These are phyloP conservation scores for Phytoseiulus persimilis DNA, from an alignment of 2,888 invertebrate species.

Conservation along the genomic window DNA sequence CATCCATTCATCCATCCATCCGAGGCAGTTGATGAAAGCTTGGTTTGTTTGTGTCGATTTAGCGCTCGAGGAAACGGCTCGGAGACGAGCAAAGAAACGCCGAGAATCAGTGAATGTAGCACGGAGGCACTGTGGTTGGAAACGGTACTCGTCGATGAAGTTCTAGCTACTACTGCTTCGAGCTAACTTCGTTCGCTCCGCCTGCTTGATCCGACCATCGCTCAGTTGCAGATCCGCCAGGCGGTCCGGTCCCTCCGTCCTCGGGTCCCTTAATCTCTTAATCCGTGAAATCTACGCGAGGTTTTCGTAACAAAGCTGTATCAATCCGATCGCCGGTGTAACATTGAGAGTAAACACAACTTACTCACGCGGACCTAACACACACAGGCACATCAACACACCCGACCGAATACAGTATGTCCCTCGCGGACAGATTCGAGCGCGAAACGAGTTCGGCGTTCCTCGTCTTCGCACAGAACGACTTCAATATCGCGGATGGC, in stretches of 20 bases:
- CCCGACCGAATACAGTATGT: not conserved
- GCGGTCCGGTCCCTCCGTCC: not conserved
- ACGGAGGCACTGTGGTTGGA: not conserved
- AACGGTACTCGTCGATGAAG: not conserved
- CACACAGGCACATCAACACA: not conserved
- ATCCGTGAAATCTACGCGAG: not conserved
- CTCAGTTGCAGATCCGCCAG: not conserved
- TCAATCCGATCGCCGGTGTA: not conserved
- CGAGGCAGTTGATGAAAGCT: not conserved
- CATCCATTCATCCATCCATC: not conserved
- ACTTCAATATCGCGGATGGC: too few species aligned
- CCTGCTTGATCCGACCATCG: not conserved
- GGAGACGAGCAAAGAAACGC: not conserved
- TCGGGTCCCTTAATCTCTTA: not conserved
- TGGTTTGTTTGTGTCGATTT: not conserved
- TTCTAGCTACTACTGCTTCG: not conserved
- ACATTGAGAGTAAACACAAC: not conserved
- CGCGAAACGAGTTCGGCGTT: too few species aligned
- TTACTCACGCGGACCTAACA: not conserved
- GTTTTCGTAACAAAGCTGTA: not conserved
- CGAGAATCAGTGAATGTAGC: not conserved
- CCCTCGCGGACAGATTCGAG: not conserved
- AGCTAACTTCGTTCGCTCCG: not conserved
- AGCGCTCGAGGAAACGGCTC: not conserved
- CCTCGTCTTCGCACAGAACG: too few species aligned